Conservation (phyloP, 2,797 vertebrate species). For the Euthynnus affinis region DNA sequence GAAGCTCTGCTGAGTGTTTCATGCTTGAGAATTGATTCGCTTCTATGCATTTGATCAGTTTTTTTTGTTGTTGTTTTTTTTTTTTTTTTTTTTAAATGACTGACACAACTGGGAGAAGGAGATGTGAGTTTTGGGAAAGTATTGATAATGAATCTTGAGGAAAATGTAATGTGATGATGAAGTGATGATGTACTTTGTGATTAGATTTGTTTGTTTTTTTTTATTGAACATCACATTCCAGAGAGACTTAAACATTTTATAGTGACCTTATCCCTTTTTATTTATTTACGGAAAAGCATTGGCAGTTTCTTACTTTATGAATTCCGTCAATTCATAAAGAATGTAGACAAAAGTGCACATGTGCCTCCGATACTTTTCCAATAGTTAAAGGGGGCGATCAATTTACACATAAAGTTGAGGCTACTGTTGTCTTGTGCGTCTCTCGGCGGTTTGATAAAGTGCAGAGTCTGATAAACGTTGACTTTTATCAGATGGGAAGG, state of each 20-base stretch:
- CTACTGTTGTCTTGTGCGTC: not conserved
- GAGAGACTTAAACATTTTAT: conserved; percentile 29
- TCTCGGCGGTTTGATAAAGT: not conserved
- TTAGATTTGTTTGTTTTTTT: not conserved
- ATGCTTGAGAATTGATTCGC: conserved; percentile 25
- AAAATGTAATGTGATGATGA: not conserved
- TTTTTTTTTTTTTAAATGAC: not conserved
- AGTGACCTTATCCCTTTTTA: conserved; percentile 12
- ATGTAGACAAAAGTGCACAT: not conserved
- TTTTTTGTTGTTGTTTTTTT: no score
- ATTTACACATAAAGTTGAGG: not conserved
- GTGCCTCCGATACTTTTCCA: not conserved
- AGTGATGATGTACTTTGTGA: not conserved
- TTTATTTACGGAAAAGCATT: not conserved
- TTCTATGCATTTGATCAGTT: conserved; percentile 63
- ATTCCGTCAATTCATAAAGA: not conserved
- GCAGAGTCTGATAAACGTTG: not conserved
- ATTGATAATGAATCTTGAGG: conserved; percentile 1
- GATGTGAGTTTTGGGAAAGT: conserved; percentile 23
- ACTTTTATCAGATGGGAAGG: no score
- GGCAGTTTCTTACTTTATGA: not conserved
- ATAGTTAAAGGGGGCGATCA: conserved; percentile 19
- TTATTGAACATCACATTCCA: conserved; percentile 52
- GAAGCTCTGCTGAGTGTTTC: conserved; percentile 27
- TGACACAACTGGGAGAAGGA: conserved; percentile 30